A percentile compares a stretch with the other conserved stretches of the same genome.
Conservation (phyloP, 2,113 vertebrate species). For the Mixornis gularis region DNA sequence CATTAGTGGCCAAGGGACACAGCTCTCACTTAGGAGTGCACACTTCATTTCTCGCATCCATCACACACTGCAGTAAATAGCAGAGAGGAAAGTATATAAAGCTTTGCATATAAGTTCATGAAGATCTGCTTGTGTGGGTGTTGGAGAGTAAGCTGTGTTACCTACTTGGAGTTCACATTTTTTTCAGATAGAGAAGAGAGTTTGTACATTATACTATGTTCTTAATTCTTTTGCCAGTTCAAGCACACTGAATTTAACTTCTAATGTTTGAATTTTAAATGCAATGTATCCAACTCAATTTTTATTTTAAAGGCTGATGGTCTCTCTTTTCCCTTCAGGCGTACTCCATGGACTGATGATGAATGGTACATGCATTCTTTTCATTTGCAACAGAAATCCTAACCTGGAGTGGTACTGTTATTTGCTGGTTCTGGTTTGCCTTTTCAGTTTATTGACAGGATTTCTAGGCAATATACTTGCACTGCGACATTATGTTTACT, state of each 20-base stretch:
- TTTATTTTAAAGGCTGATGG: background rate
- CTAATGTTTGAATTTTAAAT: background rate
- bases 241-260: background rate
- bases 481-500: constrained; percentile 66
- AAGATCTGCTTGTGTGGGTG: background rate
- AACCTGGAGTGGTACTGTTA: constrained; percentile 72
- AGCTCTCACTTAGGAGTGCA: background rate
- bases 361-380: constrained; percentile 27
- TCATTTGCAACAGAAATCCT: constrained; percentile 62
- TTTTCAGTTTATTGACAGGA: constrained; percentile 65
- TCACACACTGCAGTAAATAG: background rate
- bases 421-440: constrained; percentile 66
- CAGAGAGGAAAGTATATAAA: background rate
- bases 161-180: background rate
- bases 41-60: background rate
- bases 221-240: background rate
- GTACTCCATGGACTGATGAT: background rate
- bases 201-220: background rate
- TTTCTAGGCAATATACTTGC: constrained; percentile 75
- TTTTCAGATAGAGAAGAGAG: background rate
- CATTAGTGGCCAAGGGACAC: background rate
- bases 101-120: background rate
- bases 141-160: background rate
- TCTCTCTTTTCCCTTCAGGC: constrained; percentile 43
- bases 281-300: background rate